Conservation (phyloP, 64 coral and sea anemone genomes). For the Stylophora pistillata region DNA sequence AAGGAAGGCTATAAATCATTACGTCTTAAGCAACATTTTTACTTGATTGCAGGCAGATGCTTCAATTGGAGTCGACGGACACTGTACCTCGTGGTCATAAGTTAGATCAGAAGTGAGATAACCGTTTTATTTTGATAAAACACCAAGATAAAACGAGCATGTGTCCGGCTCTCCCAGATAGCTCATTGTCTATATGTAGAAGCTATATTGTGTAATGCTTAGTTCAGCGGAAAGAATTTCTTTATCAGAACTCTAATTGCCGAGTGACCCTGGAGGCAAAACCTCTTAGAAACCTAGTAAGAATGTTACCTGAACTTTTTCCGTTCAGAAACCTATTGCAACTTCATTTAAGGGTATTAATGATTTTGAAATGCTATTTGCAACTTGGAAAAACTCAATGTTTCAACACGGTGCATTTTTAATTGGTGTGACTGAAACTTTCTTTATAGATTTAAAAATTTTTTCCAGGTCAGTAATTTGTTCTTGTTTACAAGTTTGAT, state of each 20-base stretch:
- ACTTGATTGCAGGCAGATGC: not conserved
- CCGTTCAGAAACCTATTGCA: too few species aligned
- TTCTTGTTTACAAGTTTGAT: not conserved
- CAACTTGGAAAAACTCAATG: not conserved
- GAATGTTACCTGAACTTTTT: not conserved
- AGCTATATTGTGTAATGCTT: not conserved
- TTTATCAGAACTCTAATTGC: not conserved
- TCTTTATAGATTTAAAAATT: not conserved
- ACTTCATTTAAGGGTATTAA: not conserved
- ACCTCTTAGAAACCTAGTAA: not conserved
- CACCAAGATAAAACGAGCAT: not conserved
- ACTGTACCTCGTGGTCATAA: not conserved
- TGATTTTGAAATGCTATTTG: not conserved
- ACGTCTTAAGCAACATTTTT: not conserved
- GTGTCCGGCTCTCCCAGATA: not conserved
- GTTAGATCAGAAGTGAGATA: not conserved
- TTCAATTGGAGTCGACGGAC: not conserved
- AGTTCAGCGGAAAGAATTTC: not conserved
- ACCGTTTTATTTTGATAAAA: not conserved
- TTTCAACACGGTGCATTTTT: not conserved
- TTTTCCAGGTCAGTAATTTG: slow-evolving; percentile 2
- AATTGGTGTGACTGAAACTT: not conserved
- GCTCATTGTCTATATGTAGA: slow-evolving; percentile 3
- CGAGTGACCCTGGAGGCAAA: not conserved
- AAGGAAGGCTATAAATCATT: not conserved